Evolutionary conservation across 2,888 invertebrate species (phyloP), one percentile per base, ranked within the genome.

Genomic region (Drosophila rellima): DNA sequence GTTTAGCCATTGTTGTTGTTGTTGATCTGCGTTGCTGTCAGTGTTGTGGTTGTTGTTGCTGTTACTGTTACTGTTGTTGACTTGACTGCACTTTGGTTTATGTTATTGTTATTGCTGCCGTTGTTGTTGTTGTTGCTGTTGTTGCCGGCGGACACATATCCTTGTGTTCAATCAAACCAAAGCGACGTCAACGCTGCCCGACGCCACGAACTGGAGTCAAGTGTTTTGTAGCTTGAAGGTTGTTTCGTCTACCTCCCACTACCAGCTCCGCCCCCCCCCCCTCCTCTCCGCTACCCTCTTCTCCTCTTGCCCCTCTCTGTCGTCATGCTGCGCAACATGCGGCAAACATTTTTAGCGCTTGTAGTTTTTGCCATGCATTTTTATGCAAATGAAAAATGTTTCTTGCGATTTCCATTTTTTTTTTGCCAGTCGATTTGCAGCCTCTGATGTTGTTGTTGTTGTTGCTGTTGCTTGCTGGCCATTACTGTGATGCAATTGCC

Each of bases 321-420:
- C 18, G 55, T 64, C 67, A 78, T 40, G 76, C 74, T 70, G 80
- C 35, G 70, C 66, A 83, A 87, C 82, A 88, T 82, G 83, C 86
- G 70, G 80, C 83, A 86, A 85, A 86, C 88, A 88, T 88, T 84
- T 84, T 84, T 88, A 84, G 83, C 86, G 78, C 83, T 84, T 85
- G 89, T 87, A 82, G 75, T 68, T 76, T 73, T 71, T 87, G 89
- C 78, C 72, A 78, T 84, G 89, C 70, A 85, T 89, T 86, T 86
- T 86, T 86, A 86, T 86, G 85, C 85, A 86, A 86, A 86, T 86
- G 85, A 89, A 86, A 87, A 86, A 86, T 86, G 89, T 89, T 89
- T 87, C 82, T 87, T 78, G 82, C 75, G 85, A 86, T 84, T 88
- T 88, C 78, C 83, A 82, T 75, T 61, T 61, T 48, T 61, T 48